Evolutionary conservation across 2,888 invertebrate genomes (phyloP), one percentile per base, ranked within the genome.

Genomic region (Thereva unica): DNA sequence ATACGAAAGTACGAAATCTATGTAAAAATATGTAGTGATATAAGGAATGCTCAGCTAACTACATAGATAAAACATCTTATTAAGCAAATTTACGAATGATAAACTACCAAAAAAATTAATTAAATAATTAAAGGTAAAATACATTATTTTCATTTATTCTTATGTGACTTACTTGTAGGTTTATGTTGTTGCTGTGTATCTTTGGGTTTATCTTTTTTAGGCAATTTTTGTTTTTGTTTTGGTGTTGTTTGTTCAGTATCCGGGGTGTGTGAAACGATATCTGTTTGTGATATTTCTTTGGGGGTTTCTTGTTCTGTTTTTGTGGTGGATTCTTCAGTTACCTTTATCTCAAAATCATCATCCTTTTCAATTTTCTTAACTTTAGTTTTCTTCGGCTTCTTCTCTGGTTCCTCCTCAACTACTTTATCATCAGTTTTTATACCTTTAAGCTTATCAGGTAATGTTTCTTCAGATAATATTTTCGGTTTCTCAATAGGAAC

Each of bases 141-240:
- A 23, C 23, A n/a, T 23, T 23, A 23, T 23, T 23, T 23, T 23
- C 23, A 23, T 23, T 23, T 23, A 23, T 23, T 23, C 23, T 8
- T 76, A 78, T n/a, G 76, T 74, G 72, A 83, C 82, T 80, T 84
- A 80, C 72, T 83, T 83, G 73, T 74, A 75, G 77, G 75, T 71
- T 73, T 73, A 73, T 73, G 73, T 23, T 23, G 23, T 70, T 72
- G 78, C 74, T 78, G 78, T 67, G 79, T 80, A 74, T 77, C 75
- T 78, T 73, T 75, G 57, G 72, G 71, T 75, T 74, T 79, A 73
- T 75, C 73, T 81, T 82, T 76, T 78, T 79, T 71, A 75, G 82
- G 23, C 23, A 23, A 2, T 23, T 23, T 23, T 23, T 23, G 68
- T 79, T 80, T 77, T 76, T 78, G 72, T 76, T 75, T 76, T 71